Base-by-base conservation (phyloP, 2,797 vertebrate species). In the Aotus griseimembra region DNA sequence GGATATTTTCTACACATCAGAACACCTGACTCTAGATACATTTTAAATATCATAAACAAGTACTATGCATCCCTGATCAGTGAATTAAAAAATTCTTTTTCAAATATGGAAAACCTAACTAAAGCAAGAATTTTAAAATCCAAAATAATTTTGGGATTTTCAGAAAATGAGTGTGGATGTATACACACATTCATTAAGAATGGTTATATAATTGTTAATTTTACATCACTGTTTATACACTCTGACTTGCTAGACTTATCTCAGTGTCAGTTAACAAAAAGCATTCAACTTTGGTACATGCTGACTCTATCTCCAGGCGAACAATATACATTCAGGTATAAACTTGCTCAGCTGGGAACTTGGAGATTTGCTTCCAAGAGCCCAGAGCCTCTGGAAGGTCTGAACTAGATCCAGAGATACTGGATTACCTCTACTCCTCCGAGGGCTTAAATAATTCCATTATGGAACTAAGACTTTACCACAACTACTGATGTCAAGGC, bases 141-240 rank as follows among this genome's bases (percentile, higher is more conserved):
- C 61, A 85, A 95, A 94, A 48, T 88, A 72, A 88, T 79, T 91
- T 92, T 22, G 17, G 24, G 33, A 33, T 41, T 83, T 79, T 90
- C 52, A 77, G 36, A 90, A 97, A 87, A 90, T 15, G 22, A 20
- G 15, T 24, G 26, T 48, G 22, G 6, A 13, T 26, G 1, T 52
- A 52, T 26, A 72, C 0, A 89, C 24, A 79, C 3, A 87, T 52
- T 64, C 73, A 64, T 73, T 92, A 75, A 81, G 77, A 94, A 73
- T 22, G 55, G 13, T n/a, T 33, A 19, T 46, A 52, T 44, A 58
- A 90, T 7, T 73, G 84, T 55, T 95, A 70, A 93, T 44, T 83
- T 92, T 58, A 84, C 70, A 85, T 44, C 15, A 76, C 30, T 64
- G 13, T 73, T 88, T 73, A 58, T 36, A 61, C 39, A 91, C 7